Conservation (phyloP, 1,140 invertebrate genomes). For the Macrocentrus cingulum region DNA sequence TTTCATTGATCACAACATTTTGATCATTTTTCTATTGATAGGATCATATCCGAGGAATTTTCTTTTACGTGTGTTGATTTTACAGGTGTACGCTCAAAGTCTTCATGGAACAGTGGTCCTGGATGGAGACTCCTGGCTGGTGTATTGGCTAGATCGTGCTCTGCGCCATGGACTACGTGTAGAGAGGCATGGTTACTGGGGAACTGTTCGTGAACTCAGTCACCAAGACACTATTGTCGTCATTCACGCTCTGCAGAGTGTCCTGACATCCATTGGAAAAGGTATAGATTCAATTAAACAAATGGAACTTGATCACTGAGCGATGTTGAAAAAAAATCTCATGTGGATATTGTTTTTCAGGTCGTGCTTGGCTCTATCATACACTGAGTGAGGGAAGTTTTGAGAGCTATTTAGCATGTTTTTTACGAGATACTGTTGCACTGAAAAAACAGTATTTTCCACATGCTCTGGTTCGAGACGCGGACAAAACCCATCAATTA, state of each 20-base stretch:
- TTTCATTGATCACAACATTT: background rate
- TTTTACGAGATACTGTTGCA: constrained; percentile 48
- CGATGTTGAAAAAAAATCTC: background rate
- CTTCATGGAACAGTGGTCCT: constrained; percentile 54
- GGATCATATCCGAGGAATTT: background rate
- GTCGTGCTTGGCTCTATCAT: constrained; percentile 58
- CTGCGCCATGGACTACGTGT: constrained; percentile 54
- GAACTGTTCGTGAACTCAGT: constrained; percentile 60
- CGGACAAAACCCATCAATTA: constrained; percentile 55
- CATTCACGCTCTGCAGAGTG: constrained; percentile 55
- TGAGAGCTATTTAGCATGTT: constrained; percentile 57
- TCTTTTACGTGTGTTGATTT: background rate
- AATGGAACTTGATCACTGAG: background rate
- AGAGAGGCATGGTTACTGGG: constrained; percentile 62
- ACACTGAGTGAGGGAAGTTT: constrained; percentile 58
- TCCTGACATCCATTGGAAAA: constrained; percentile 58
- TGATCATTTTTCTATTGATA: background rate
- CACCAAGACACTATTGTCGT: constrained; percentile 59
- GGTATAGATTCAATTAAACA: constrained; percentile 36
- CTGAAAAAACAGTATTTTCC: constrained; percentile 56
- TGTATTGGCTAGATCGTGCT: constrained; percentile 57
- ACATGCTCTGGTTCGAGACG: constrained; percentile 56
- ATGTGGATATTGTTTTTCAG: constrained; percentile 36
- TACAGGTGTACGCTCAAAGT: constrained; percentile 55
- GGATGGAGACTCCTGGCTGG: constrained; percentile 57